Evolutionary conservation across 2,888 invertebrate species (phyloP), one percentile per base, ranked within the genome.

Genomic region (Rhabditoides inermis): DNA sequence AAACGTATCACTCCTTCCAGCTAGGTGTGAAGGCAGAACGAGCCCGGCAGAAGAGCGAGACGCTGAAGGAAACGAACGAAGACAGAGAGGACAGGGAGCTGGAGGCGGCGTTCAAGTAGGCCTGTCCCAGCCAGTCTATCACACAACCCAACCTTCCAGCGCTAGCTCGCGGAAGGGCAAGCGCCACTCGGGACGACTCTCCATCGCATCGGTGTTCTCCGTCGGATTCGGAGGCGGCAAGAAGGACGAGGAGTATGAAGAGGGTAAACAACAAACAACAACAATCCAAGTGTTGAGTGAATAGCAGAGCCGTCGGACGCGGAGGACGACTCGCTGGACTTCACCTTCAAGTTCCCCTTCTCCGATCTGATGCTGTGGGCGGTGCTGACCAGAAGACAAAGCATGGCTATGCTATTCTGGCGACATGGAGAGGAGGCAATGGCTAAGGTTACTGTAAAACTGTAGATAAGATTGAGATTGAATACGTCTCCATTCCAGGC

Each of bases 391-490:
- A 92, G 94, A 78, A 83, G 95, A 1, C 94, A 95, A 77, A 88
- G 89, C 78, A 72, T 72, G 72, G 92, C 95, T 0, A 78, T 90
- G 59, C 83, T 94, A 23, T 91, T 98, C 90, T 98, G 95, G 95
- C 88, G 91, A 61, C 92, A 94, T 74, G 95, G 95, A 0, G 94
- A 95, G 77, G 95, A 95, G 77, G 91, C 92, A 0, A 79, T 95
- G 60, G 94, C 94, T 1, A 98, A 95, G 80, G 54, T 49, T 12
- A 7, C 25, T 3, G 18, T 23, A 27, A 7, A 42, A 25, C 2
- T 42, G 18, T 18, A 48, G 15, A 10, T 36, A 20, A 25, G n/a
- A 30, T n/a, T 12, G 3, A n/a, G 20, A 28, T 95, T 37, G n/a
- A 46, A 41, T 45, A 3, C n/a, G 20, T 25, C 22, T 23, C 3